Percentiles rank a stretch among this genome's conserved stretches.
phyloP scores from a whole-genome alignment of 2,113 vertebrate species.

The Ellobius talpinus region DNA sequence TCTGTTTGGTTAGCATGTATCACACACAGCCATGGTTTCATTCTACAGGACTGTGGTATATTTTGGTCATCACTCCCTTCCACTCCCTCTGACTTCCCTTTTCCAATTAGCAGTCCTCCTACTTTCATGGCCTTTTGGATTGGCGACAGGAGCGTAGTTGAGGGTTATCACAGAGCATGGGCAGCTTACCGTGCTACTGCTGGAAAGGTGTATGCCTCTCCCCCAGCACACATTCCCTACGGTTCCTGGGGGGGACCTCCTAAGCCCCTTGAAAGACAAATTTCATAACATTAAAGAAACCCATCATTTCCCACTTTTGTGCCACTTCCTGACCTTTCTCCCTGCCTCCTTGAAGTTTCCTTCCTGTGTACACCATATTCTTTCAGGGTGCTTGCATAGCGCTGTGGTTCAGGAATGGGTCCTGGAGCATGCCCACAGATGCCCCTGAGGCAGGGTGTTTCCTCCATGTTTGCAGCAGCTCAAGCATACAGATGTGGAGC shows the following conservation, averaged over 20 bases:
- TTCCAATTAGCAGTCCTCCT: background rate
- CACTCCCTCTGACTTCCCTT: too few species aligned
- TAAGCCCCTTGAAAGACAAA: background rate
- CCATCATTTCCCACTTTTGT: background rate
- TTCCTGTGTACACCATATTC: fast-evolving
- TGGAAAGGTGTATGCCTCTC: background rate
- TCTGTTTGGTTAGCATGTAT: background rate
- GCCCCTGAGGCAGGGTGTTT: fast-evolving
- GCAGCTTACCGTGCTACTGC: background rate
- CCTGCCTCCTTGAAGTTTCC: background rate
- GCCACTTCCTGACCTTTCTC: background rate
- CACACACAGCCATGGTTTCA: background rate
- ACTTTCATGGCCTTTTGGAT: background rate
- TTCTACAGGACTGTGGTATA: background rate
- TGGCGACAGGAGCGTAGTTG: background rate
- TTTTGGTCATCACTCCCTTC: background rate
- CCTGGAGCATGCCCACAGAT: background rate
- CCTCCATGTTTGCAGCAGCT: background rate
- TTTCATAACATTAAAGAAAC: background rate
- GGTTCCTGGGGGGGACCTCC: background rate
- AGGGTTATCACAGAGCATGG: background rate
- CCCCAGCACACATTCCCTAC: background rate
- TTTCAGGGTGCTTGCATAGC: background rate
- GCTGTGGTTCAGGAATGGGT: background rate
- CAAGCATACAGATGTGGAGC: background rate